Conservation (phyloP, 1,140 invertebrate species). For the Pachypsylla venusta region DNA sequence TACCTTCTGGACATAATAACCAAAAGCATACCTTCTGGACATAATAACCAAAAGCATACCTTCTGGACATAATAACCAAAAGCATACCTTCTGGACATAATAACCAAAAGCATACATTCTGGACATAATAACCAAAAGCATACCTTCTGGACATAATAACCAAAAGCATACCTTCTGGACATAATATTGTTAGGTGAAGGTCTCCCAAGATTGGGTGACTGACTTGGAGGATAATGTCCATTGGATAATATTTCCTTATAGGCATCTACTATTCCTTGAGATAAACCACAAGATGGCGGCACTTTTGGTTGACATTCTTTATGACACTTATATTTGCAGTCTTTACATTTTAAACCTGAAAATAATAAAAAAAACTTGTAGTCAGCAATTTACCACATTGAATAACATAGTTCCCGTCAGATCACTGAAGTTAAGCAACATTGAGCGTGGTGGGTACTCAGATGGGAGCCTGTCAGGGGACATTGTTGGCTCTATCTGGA, state of each 20-base stretch:
- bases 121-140: too few species aligned
- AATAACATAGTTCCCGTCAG: too few species aligned
- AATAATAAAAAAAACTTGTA: slow-evolving; percentile 13
- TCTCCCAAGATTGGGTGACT: slow-evolving; percentile 31
- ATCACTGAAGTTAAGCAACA: slow-evolving; percentile 8
- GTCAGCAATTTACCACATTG: slow-evolving; percentile 11
- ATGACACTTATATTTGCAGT: slow-evolving; percentile 92
- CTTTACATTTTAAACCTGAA: slow-evolving; percentile 67
- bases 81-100: too few species aligned
- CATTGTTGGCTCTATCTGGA: too few species aligned
- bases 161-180: neutral
- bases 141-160: too few species aligned
- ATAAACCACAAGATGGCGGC: slow-evolving; percentile 78
- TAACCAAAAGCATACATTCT: too few species aligned
- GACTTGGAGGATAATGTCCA: slow-evolving; percentile 26
- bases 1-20: too few species aligned
- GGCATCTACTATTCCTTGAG: slow-evolving; percentile 62
- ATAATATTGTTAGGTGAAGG: slow-evolving; percentile 24
- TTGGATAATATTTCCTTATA: slow-evolving; percentile 28
- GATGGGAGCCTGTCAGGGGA: too few species aligned
- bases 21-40: too few species aligned
- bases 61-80: too few species aligned
- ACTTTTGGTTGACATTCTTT: slow-evolving; percentile 81
- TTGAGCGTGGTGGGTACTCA: neutral
- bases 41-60: too few species aligned